Evolutionary conservation across 2,888 invertebrate genomes (phyloP).

Genomic region (Zeuzera pyrina): DNA sequence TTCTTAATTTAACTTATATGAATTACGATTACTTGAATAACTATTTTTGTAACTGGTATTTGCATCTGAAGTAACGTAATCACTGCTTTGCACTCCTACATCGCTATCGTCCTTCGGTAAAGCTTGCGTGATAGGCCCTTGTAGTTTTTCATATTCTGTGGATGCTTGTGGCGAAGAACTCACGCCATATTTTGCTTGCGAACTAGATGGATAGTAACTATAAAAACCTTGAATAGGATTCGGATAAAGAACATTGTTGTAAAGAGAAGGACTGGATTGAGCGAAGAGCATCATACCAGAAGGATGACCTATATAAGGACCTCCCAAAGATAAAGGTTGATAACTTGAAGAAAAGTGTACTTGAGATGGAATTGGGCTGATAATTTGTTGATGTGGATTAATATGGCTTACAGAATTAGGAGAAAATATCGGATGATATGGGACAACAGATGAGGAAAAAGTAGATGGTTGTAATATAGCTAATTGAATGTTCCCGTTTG

Average conservation of each 20-base stretch:
- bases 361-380: slow-evolving; percentile 26
- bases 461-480: slow-evolving; percentile 39
- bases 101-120: slow-evolving; percentile 54
- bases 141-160: slow-evolving; percentile 47
- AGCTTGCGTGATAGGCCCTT: slow-evolving; percentile 32
- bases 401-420: slow-evolving; percentile 28
- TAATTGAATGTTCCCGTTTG: slow-evolving; percentile 46
- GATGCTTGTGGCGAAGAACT: slow-evolving; percentile 27
- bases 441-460: slow-evolving; percentile 32
- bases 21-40: slow-evolving; percentile 35
- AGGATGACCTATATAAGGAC: slow-evolving; percentile 43
- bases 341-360: slow-evolving; percentile 38
- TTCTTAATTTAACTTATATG: slow-evolving; percentile 9
- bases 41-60: slow-evolving; percentile 42
- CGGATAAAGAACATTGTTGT: slow-evolving; percentile 42
- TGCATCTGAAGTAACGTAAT: slow-evolving; percentile 43
- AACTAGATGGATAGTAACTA: slow-evolving; percentile 48
- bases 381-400: slow-evolving; percentile 28
- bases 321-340: slow-evolving; percentile 33
- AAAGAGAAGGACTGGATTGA: slow-evolving; percentile 45
- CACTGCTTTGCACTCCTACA: slow-evolving; percentile 33
- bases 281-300: slow-evolving; percentile 49
- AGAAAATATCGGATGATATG: slow-evolving; percentile 36
- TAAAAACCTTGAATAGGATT: slow-evolving; percentile 48
- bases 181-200: slow-evolving; percentile 54